phyloP scores from a whole-genome alignment of 1,140 invertebrate genomes.

The Drosophila lini region DNA sequence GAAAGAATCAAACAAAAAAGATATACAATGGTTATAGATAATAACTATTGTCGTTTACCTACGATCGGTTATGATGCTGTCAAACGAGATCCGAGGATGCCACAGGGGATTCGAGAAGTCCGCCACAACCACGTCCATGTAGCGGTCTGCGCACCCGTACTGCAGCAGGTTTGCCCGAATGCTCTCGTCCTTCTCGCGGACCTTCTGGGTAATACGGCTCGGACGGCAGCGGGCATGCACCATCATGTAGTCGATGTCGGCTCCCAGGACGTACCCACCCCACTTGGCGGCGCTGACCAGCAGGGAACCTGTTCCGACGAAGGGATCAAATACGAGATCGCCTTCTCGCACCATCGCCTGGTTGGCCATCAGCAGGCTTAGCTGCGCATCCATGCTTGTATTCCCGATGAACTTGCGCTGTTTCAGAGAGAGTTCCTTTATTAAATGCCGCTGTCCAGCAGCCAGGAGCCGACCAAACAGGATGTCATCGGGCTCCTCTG shows the following conservation, averaged over 20 bases:
- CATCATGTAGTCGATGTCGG: constrained; percentile 97
- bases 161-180: constrained; percentile 94
- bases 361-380: constrained; percentile 97
- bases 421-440: constrained; percentile 93
- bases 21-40: too few species aligned
- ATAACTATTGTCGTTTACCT: constrained; percentile 85
- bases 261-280: constrained; percentile 95
- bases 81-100: constrained; percentile 89
- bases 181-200: constrained; percentile 93
- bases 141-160: constrained; percentile 90
- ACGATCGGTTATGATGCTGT: constrained; percentile 98
- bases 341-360: constrained; percentile 91
- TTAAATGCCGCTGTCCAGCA: constrained; percentile 92
- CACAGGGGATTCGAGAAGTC: constrained; percentile 94
- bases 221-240: constrained; percentile 94
- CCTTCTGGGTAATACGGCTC: constrained; percentile 91
- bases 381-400: constrained; percentile 97
- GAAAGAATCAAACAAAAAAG: background rate
- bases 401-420: constrained; percentile 97
- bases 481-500: constrained; percentile 89
- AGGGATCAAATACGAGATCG: constrained; percentile 95
- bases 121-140: constrained; percentile 95
- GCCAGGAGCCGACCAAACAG: constrained; percentile 94
- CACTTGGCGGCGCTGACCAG: constrained; percentile 95
- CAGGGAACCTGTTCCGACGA: constrained; percentile 97